Percentiles rank a stretch among this genome's conserved stretches.
phyloP scores from a whole-genome alignment of 2,888 invertebrate genomes.

The Cosmopolites sordidus region DNA sequence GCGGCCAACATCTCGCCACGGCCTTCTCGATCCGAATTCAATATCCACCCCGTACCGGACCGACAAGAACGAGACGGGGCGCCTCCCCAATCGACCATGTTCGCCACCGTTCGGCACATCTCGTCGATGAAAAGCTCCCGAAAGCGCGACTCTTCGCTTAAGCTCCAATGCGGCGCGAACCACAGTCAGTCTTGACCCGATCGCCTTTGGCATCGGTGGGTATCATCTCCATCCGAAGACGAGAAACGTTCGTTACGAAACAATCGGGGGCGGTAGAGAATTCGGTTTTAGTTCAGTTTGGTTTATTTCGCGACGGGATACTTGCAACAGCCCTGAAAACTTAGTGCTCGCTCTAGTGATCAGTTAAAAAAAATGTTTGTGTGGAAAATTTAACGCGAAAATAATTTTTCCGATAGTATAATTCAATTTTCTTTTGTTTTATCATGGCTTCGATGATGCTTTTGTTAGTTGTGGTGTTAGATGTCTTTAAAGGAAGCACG shows the following conservation, averaged over 20 bases:
- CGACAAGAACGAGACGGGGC: background rate
- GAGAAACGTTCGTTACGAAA: background rate
- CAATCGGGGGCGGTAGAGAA: background rate
- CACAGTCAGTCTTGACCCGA: conserved; percentile 12
- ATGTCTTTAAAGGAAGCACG: background rate
- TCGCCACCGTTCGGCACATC: conserved; percentile 23
- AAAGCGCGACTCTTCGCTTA: conserved; percentile 21
- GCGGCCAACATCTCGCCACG: conserved; percentile 23
- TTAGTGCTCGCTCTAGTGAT: no score
- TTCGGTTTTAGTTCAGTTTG: background rate
- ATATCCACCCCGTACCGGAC: background rate
- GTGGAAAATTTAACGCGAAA: no score
- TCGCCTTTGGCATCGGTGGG: conserved; percentile 15
- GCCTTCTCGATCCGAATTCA: background rate
- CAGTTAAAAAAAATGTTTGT: no score
- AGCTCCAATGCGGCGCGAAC: conserved; percentile 21
- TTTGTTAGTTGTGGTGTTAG: background rate
- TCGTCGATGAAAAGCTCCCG: conserved; percentile 17
- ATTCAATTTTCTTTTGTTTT: no score
- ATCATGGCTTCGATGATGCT: background rate
- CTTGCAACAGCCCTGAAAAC: no score
- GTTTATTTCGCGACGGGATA: no score
- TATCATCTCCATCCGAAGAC: background rate
- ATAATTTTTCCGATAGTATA: no score
- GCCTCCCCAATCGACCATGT: conserved; percentile 29